Conservation (phyloP, 2,113 vertebrate species). For the Pluvianellus socialis region DNA sequence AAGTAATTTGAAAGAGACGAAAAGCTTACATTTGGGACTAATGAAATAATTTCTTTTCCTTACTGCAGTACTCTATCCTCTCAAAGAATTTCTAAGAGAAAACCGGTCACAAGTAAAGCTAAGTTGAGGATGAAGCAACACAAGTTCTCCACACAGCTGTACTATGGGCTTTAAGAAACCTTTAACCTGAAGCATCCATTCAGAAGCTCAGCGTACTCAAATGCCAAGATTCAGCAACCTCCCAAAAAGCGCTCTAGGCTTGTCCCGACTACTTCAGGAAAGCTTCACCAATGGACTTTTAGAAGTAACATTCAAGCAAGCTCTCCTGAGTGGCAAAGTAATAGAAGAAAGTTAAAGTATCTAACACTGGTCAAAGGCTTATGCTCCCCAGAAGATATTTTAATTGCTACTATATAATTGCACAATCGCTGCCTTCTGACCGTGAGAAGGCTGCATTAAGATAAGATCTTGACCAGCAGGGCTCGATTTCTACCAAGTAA, state of each 20-base stretch:
- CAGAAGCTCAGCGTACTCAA: not conserved
- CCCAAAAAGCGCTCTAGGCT: not conserved
- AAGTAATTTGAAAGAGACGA: not conserved
- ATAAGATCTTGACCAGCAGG: not conserved
- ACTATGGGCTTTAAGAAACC: not conserved
- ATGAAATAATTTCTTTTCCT: not conserved
- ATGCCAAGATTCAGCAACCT: not conserved
- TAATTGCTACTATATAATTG: not conserved
- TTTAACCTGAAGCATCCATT: not conserved
- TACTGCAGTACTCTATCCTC: not conserved
- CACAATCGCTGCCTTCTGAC: not conserved
- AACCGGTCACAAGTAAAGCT: not conserved
- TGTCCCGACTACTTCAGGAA: not conserved
- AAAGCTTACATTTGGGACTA: not conserved
- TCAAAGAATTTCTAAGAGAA: not conserved
- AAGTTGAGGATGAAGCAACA: not conserved
- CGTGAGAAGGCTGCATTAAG: not conserved
- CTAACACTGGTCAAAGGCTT: not conserved
- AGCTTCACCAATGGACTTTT: not conserved
- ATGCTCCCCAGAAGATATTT: not conserved
- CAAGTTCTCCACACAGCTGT: not conserved
- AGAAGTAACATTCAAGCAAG: not conserved
- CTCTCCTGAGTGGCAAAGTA: not conserved
- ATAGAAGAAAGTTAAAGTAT: not conserved
- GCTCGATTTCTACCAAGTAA: not conserved